Evolutionary conservation across 2,888 invertebrate species (phyloP).

Genomic region (Dryobotodes eremita): DNA sequence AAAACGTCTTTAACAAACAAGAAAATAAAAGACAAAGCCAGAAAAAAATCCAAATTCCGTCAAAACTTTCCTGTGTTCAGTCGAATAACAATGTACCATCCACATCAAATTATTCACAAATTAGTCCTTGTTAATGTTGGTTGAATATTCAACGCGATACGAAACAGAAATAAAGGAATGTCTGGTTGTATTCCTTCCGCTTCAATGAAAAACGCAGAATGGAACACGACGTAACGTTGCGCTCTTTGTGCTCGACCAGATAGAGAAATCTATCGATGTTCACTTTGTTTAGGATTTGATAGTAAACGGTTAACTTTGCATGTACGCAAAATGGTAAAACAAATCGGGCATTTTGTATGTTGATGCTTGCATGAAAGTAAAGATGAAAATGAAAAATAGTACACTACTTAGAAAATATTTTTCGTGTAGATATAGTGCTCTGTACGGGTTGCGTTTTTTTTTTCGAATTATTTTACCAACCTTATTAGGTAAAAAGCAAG

Average conservation of each 20-base stretch:
- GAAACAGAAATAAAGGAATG: constrained; percentile 65
- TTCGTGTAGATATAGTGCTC: neutral
- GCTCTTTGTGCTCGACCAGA: constrained; percentile 70
- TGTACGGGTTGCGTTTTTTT: neutral
- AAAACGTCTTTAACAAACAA: constrained; percentile 50
- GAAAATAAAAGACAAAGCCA: constrained; percentile 27
- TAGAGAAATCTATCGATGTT: constrained; percentile 68
- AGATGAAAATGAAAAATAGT: neutral
- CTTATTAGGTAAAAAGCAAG: too few species aligned
- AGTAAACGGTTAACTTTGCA: constrained; percentile 31
- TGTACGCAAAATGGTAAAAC: constrained; percentile 12
- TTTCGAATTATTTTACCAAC: too few species aligned
- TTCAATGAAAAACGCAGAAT: constrained; percentile 67
- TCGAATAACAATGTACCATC: constrained; percentile 57
- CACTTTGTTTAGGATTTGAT: constrained; percentile 55
- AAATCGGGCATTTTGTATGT: neutral
- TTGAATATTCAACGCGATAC: constrained; percentile 67
- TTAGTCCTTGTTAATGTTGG: constrained; percentile 64
- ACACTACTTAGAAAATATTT: neutral
- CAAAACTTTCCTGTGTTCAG: constrained; percentile 48
- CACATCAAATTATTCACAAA: constrained; percentile 66
- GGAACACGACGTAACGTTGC: constrained; percentile 65
- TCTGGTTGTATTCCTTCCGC: constrained; percentile 69
- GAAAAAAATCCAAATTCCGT: constrained; percentile 40
- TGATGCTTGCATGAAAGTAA: neutral